Conservation (phyloP, 1,140 invertebrate genomes). For the Homarus americanus region DNA sequence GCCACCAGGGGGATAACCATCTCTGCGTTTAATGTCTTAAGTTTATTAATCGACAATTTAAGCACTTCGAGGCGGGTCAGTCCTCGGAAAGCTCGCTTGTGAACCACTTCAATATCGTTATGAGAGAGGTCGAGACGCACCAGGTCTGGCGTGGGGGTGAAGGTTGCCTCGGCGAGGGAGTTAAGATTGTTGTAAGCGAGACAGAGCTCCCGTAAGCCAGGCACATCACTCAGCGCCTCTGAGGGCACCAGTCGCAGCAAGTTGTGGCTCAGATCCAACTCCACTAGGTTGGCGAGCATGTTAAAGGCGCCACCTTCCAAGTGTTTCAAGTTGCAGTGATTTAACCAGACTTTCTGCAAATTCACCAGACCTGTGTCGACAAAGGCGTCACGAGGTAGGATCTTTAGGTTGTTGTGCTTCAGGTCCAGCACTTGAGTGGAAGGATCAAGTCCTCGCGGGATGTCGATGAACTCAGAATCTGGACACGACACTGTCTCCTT, state of each 20-base stretch:
- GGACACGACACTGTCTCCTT: constrained; percentile 93
- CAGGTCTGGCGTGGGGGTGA: constrained; percentile 84
- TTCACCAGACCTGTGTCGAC: constrained; percentile 88
- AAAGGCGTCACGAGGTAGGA: constrained; percentile 89
- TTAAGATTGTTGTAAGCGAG: constrained; percentile 86
- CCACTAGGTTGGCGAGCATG: constrained; percentile 90
- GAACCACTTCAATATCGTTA: constrained; percentile 84
- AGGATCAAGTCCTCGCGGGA: constrained; percentile 72
- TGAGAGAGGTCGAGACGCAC: constrained; percentile 86
- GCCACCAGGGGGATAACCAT: constrained; percentile 84
- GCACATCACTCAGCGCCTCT: constrained; percentile 84
- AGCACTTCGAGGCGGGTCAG: constrained; percentile 86
- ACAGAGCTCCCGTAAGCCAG: constrained; percentile 86
- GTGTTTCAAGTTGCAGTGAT: constrained; percentile 84
- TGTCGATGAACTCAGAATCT: constrained; percentile 81
- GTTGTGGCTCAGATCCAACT: constrained; percentile 88
- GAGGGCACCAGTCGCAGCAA: constrained; percentile 84
- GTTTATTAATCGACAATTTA: constrained; percentile 86
- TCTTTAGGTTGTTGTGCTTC: constrained; percentile 90
- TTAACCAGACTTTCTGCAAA: constrained; percentile 90
- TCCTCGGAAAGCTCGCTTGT: constrained; percentile 85
- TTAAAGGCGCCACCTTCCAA: constrained; percentile 90
- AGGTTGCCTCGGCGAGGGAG: constrained; percentile 84
- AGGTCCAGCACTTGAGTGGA: constrained; percentile 88
- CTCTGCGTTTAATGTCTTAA: constrained; percentile 82